Conservation (phyloP, 92 coral and sea anemone species). For the Parazoanthus swiftii region DNA sequence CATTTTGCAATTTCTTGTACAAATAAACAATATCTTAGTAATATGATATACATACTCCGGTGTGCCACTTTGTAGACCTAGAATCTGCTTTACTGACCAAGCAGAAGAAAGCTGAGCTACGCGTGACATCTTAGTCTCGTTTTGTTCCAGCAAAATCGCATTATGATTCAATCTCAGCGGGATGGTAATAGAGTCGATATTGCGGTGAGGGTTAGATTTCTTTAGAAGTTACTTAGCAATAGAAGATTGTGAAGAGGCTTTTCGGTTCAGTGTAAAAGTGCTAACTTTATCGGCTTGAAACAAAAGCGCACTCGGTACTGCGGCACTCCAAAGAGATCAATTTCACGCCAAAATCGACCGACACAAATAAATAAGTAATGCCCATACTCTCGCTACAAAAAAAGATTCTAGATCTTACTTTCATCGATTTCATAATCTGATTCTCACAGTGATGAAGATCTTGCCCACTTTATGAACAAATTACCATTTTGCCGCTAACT, state of each 20-base stretch:
- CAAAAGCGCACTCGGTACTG: background rate
- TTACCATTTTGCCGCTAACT: constrained; percentile 35
- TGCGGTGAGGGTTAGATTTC: constrained; percentile 19
- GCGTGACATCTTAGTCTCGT: constrained; percentile 12
- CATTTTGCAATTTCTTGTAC: constrained; percentile 14
- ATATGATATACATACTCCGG: background rate
- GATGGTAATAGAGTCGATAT: constrained; percentile 21
- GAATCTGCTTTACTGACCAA: background rate
- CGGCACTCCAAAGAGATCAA: background rate
- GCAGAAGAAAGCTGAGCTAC: background rate
- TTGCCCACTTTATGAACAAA: constrained; percentile 7
- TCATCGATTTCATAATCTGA: constrained; percentile 24
- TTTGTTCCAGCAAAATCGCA: constrained; percentile 11
- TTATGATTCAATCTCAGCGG: constrained; percentile 30
- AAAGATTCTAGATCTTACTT: background rate
- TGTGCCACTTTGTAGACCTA: background rate
- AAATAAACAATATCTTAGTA: constrained; percentile 21
- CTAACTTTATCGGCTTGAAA: constrained; percentile 10
- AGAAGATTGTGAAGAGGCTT: constrained; percentile 22
- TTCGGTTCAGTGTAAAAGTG: constrained; percentile 12
- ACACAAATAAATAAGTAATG: background rate
- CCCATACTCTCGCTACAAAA: background rate
- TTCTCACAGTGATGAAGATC: constrained; percentile 12
- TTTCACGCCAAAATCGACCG: background rate
- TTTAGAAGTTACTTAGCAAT: constrained; percentile 20